A percentile compares a stretch with the other conserved stretches of the same genome.
Evolutionary conservation across 2,888 invertebrate species (phyloP).

Genomic region (Tipula lateralis): DNA sequence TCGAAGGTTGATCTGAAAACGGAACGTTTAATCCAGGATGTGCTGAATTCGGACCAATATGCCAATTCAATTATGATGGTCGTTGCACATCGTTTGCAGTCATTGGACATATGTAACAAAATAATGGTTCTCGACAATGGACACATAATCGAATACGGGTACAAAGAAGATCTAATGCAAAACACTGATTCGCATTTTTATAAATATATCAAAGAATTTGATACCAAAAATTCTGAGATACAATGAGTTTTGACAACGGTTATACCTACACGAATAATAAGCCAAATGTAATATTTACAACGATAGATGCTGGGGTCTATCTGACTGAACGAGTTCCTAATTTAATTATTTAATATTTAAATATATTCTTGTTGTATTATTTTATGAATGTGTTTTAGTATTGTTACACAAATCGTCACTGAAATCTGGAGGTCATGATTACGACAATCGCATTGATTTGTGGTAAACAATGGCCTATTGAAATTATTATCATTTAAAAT

Average conservation of each 20-base stretch:
- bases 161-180: constrained; percentile 41
- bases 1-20: constrained; percentile 54
- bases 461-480: not conserved
- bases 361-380: not conserved
- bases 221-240: not conserved
- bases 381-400: not conserved
- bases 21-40: constrained; percentile 52
- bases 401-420: not conserved
- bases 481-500: not conserved
- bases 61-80: constrained; percentile 53
- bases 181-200: constrained; percentile 48
- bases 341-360: not conserved
- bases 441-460: not conserved
- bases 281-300: not conserved
- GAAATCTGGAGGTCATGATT: not conserved
- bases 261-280: not conserved
- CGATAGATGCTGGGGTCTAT: not conserved
- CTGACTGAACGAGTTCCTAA: not conserved
- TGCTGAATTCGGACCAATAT: constrained; percentile 52
- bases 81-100: constrained; percentile 59
- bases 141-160: constrained; percentile 46
- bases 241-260: not conserved
- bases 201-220: constrained; percentile 46
- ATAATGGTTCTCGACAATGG: constrained; percentile 49
- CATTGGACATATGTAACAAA: constrained; percentile 47